Evolutionary conservation across 2,113 vertebrate genomes (phyloP), one percentile per base, ranked within the genome.

Genomic region (Dipodomys stephensi): DNA sequence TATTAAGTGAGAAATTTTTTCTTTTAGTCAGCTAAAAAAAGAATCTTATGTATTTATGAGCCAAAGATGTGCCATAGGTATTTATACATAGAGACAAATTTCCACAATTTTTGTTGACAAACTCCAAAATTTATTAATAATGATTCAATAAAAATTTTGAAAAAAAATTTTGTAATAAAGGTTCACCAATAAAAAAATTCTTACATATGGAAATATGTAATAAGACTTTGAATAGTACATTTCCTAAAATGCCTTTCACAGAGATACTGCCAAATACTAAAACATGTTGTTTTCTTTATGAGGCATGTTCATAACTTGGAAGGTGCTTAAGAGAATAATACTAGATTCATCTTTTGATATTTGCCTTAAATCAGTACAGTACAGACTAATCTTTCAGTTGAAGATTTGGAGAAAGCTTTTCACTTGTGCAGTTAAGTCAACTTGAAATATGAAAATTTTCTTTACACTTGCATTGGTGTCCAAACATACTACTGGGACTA

Each of bases 391-490:
- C 60, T 90, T 80, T 32, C 73, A 80, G 22, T 39, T 76, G 28
- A 90, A 91, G 77, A 49, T 44, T 94, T 7, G 16, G 11, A 35
- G 30, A 62, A 88, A 85, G 2, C 20, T 87, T 35, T 87, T 82
- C 46, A 57, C 46, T 32, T 83, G 2, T 44, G 91, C 8, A n/a
- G 32, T 79, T 62, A 92, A 92, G 35, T 35, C 39, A 2, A 79
- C 71, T 92, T 87, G 60, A 81, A 87, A 92, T 71, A 62, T 44
- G 32, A 20, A 81, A 88, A 94, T 92, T 57, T 87, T 32, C 18
- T 87, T 80, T 80, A 12, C 8, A 79, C 5, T 90, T 91, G 39
- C 25, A 83, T 44, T 4, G 2, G 28, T 27, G 23, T 49, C 15
- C 12, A 32, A 64, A 81, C 76, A 84, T 11, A 0, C 30, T 74